phyloP scores from a whole-genome alignment of 2,888 invertebrate genomes.

The Stenodema calcarata region DNA sequence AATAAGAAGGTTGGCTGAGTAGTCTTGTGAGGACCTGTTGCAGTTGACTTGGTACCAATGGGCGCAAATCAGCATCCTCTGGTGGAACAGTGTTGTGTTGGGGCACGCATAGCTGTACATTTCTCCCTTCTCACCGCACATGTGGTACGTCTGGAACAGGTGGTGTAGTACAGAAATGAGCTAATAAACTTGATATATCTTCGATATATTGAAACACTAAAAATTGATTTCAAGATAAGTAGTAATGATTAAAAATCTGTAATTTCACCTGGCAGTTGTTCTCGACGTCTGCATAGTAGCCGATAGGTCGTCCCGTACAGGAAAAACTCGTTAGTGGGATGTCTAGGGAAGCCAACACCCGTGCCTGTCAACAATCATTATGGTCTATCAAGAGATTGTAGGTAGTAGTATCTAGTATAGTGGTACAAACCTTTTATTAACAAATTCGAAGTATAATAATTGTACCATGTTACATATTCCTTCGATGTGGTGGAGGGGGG shows the following conservation, averaged over 20 bases:
- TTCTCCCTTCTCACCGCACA: constrained; percentile 78
- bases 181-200: neutral
- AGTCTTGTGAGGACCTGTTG: constrained; percentile 72
- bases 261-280: constrained; percentile 73
- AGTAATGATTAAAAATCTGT: too few relatives aligned
- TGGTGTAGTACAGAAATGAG: neutral
- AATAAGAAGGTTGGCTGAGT: constrained; percentile 74
- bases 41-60: constrained; percentile 86
- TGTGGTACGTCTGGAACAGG: constrained; percentile 73
- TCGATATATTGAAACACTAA: too few relatives aligned
- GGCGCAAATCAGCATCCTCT: constrained; percentile 80
- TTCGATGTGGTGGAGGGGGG: too few relatives aligned
- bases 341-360: constrained; percentile 55
- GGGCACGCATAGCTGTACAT: constrained; percentile 82
- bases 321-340: constrained; percentile 64
- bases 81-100: constrained; percentile 80
- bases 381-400: neutral
- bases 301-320: constrained; percentile 71
- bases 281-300: constrained; percentile 78
- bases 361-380: neutral
- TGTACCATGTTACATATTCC: too few relatives aligned
- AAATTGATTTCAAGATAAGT: too few relatives aligned
- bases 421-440: too few relatives aligned
- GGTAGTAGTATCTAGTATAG: too few relatives aligned
- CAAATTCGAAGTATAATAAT: too few relatives aligned